These are phyloP conservation scores for Crotalus helleri DNA, from an alignment of 2,113 vertebrate genomes.

Conservation along the genomic window DNA sequence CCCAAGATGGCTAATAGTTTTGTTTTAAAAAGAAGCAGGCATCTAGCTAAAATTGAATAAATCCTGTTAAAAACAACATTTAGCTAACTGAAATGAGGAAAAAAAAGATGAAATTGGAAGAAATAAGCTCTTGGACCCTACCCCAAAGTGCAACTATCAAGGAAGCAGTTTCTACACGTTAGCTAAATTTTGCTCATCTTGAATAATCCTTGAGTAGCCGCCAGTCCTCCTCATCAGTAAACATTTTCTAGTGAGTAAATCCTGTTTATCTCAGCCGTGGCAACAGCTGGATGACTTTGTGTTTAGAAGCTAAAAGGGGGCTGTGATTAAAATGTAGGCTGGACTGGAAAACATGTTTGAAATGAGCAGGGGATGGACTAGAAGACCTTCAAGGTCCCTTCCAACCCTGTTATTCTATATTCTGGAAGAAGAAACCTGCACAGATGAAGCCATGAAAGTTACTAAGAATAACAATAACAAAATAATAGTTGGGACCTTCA, in stretches of 20 bases:
- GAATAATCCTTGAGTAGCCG: not conserved
- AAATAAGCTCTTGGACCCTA: not conserved
- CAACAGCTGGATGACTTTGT: not conserved
- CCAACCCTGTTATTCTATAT: not conserved
- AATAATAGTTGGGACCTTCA: no score
- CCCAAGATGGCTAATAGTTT: not conserved
- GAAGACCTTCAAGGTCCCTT: no score
- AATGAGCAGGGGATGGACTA: no score
- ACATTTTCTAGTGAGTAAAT: not conserved
- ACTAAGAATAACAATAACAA: not conserved
- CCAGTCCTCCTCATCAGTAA: not conserved
- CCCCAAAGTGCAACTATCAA: not conserved
- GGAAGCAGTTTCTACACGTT: not conserved
- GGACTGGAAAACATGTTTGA: not conserved
- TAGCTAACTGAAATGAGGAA: not conserved
- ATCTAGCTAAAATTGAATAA: not conserved
- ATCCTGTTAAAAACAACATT: not conserved
- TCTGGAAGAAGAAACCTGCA: not conserved
- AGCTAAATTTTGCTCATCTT: not conserved
- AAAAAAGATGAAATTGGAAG: not conserved
- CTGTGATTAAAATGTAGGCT: not conserved
- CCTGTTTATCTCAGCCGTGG: not conserved
- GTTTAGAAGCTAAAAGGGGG: not conserved
- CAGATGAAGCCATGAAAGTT: not conserved
- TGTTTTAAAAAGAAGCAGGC: not conserved